phyloP scores from a whole-genome alignment of 1,140 invertebrate species.

The Dermatophagoides farinae region DNA sequence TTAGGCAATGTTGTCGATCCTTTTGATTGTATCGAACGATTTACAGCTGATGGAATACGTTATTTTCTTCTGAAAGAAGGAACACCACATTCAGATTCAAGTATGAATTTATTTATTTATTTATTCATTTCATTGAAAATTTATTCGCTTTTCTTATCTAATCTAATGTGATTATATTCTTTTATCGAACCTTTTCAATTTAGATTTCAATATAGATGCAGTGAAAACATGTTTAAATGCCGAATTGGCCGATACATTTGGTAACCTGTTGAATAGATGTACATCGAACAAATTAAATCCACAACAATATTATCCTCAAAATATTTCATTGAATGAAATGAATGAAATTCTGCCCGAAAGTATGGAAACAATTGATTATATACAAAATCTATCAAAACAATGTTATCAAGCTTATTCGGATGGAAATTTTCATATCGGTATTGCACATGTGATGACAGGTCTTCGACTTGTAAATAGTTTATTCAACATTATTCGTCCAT shows the following conservation, averaged over 20 bases:
- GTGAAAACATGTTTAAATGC: constrained; percentile 56
- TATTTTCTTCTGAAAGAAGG: constrained; percentile 80
- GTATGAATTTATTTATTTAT: constrained; percentile 35
- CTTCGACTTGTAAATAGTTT: constrained; percentile 61
- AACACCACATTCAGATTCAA: constrained; percentile 65
- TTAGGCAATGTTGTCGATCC: constrained; percentile 74
- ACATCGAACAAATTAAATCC: constrained; percentile 56
- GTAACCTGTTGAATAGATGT: constrained; percentile 67
- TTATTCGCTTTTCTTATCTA: too few relatives aligned
- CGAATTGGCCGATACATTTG: constrained; percentile 75
- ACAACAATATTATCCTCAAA: constrained; percentile 41
- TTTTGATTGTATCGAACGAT: constrained; percentile 30
- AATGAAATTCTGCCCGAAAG: background rate
- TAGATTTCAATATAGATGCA: constrained; percentile 67
- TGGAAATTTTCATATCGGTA: constrained; percentile 60
- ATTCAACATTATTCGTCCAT: constrained; percentile 62
- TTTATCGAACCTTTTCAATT: background rate
- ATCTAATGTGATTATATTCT: too few relatives aligned
- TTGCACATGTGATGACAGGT: constrained; percentile 49
- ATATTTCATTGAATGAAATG: background rate
- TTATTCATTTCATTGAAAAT: too few relatives aligned
- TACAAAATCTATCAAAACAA: constrained; percentile 19
- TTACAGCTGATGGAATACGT: constrained; percentile 48
- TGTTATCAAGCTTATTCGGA: constrained; percentile 40
- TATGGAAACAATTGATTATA: constrained; percentile 6